phyloP scores from a whole-genome alignment of 2,888 invertebrate species.

The Operophtera brumata region DNA sequence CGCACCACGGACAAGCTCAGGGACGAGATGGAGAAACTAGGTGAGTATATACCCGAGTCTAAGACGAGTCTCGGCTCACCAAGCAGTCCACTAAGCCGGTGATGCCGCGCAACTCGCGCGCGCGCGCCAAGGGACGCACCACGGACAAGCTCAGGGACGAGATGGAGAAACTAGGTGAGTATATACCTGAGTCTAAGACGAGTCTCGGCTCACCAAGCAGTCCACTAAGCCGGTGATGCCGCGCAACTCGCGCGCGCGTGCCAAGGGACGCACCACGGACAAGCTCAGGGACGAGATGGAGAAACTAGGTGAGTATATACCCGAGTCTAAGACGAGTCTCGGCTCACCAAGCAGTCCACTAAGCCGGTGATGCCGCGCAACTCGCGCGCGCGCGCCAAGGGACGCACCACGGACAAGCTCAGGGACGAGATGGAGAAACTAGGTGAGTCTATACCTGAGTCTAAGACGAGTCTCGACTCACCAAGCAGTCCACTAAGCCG shows the following conservation, averaged over 20 bases:
- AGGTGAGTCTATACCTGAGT: conserved; percentile 74
- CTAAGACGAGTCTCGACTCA: conserved; percentile 90
- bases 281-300: conserved; percentile 91
- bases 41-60: no score
- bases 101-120: no score
- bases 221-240: conserved; percentile 92
- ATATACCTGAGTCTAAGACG: no score
- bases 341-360: conserved; percentile 90
- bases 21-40: no score
- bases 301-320: conserved; percentile 82
- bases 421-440: conserved; percentile 92
- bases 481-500: conserved; percentile 90
- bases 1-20: no score
- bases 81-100: no score
- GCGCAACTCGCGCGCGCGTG: conserved; percentile 86
- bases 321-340: conserved; percentile 88
- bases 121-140: no score
- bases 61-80: no score
- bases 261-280: conserved; percentile 85
- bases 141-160: no score
- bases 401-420: conserved; percentile 86
- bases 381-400: conserved; percentile 84
- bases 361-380: conserved; percentile 92
- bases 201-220: conserved; percentile 90
- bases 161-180: no score